These are phyloP conservation scores for Cyrtorhinus lividipennis DNA, from an alignment of 1,140 invertebrate genomes.

Conservation along the genomic window DNA sequence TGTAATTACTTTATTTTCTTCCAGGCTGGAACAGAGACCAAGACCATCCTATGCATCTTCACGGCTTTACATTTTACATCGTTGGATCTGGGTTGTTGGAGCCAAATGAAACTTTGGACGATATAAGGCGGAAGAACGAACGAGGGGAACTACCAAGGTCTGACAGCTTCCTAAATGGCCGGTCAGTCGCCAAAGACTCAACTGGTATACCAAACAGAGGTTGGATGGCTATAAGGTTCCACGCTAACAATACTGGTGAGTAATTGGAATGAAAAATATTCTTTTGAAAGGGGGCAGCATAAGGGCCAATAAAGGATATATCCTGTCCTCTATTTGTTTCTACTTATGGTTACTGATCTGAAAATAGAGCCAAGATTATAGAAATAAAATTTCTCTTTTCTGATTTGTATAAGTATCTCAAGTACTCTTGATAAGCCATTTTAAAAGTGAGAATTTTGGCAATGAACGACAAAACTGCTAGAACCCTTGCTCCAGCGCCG, in stretches of 20 bases:
- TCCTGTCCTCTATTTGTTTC: no score
- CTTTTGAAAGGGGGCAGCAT: no score
- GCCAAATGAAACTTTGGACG: slow-evolving; percentile 16
- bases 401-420: no score
- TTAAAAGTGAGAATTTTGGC: no score
- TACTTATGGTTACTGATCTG: no score
- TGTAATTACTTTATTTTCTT: not conserved
- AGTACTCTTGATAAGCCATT: no score
- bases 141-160: slow-evolving; percentile 17
- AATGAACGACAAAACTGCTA: no score
- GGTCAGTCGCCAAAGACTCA: slow-evolving; percentile 24
- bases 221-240: slow-evolving; percentile 23
- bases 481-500: no score
- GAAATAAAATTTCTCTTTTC: no score
- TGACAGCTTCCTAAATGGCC: no score
- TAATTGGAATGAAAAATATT: not conserved
- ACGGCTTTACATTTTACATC: slow-evolving; percentile 22
- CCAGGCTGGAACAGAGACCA: slow-evolving; percentile 18
- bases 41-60: slow-evolving; percentile 24
- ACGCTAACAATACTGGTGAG: slow-evolving; percentile 25
- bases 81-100: slow-evolving; percentile 20
- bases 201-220: slow-evolving; percentile 24
- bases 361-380: no score
- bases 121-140: slow-evolving; percentile 20
- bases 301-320: no score